Percentiles rank a stretch among this genome's conserved stretches.
Conservation (phyloP, 2,888 invertebrate genomes). For the Kuschelorhynchus macadamiae region DNA sequence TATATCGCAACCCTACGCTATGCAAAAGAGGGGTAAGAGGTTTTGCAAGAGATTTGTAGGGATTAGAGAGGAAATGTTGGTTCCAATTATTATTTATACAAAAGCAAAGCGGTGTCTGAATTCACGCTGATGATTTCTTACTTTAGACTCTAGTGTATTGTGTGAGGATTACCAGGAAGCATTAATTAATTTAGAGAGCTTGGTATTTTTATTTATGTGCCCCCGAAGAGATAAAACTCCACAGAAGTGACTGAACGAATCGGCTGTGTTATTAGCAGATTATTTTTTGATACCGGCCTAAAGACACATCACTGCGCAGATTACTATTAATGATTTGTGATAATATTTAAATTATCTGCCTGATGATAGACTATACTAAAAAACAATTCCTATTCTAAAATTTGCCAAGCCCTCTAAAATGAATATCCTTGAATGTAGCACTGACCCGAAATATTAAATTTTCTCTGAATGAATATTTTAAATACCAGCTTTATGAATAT, state of each 20-base stretch:
- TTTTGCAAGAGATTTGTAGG: conserved; percentile 41
- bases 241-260: neutral
- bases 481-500: too few relatives aligned
- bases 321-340: too few relatives aligned
- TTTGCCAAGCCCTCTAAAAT: too few relatives aligned
- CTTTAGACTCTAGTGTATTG: conserved; percentile 46
- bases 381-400: too few relatives aligned
- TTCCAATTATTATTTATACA: conserved; percentile 48
- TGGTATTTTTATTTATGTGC: neutral
- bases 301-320: too few relatives aligned
- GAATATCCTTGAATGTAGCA: too few relatives aligned
- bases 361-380: too few relatives aligned
- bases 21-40: conserved; percentile 33
- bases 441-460: too few relatives aligned
- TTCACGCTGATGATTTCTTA: conserved; percentile 57
- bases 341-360: too few relatives aligned
- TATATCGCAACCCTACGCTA: conserved; percentile 29
- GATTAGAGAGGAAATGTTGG: conserved; percentile 44
- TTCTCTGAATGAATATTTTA: too few relatives aligned
- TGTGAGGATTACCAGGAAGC: conserved; percentile 55
- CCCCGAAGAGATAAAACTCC: conserved; percentile 3
- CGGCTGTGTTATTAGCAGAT: too few relatives aligned
- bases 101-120: conserved; percentile 53
- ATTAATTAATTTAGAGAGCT: conserved; percentile 55
- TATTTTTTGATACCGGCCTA: too few relatives aligned